Evolutionary conservation across 2,888 invertebrate species (phyloP), one percentile per base, ranked within the genome.

Genomic region (Drosophila kokeensis): DNA sequence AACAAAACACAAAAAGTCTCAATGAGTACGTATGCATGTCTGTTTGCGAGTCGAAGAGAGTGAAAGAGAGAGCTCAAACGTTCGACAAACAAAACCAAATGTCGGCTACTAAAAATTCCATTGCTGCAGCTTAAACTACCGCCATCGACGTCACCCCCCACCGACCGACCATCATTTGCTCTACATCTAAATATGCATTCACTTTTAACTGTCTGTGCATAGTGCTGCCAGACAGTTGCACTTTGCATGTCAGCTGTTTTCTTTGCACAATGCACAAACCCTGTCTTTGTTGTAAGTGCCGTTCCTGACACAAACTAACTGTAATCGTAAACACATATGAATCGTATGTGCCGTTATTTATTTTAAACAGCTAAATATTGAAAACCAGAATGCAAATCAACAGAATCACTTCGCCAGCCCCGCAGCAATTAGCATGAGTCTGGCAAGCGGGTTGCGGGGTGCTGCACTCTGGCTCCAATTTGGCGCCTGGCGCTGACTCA

Each of bases 161-260:
- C 49, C 4, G 40, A 48, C 27, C 18, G 49, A 30, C 38, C 24
- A 30, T 36, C 27, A 58, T 53, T 27, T 45, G 34, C 42, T 70
- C 36, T 24, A 21, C 24, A 34, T 53, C 29, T 55, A 71, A 70
- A 71, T 68, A 61, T 85, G 88, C 83, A 83, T 82, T 81, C 77
- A 81, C 81, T 83, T 70, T 88, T 62, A 72, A 34, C 61, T 77
- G 65, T 45, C 52, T 55, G 48, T 59, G 65, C 78, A 62, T 68
- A 87, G 83, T 29, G 87, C 67, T 86, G 87, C 83, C 89, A 83
- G 89, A 88, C 68, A 73, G 63, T 58, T 63, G 69, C 63, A 77
- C 62, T 68, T 45, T 69, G 62, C 36, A 54, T 65, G 66, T 78
- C 79, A 79, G 79, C 79, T 79, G 79, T 65, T 77, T 72, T 57